Evolutionary conservation across 2,113 vertebrate genomes (phyloP), one percentile per base, ranked within the genome.

Genomic region (Sinocyclocheilus grahami): DNA sequence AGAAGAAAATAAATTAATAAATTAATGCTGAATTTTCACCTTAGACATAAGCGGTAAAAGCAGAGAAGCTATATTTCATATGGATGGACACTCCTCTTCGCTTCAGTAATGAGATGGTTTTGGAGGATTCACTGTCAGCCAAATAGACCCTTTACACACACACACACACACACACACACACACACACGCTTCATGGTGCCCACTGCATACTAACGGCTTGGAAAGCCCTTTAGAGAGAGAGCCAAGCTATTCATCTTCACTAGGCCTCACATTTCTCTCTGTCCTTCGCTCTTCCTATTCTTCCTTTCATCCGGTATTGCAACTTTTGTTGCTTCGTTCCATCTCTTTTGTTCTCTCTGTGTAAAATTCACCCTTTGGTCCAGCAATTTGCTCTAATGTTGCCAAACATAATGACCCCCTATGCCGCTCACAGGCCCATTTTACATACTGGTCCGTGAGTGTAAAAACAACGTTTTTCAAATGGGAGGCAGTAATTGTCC

Each of bases 191-290:
- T 75, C 82, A 65, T 53, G 58, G 67, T 33, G 48, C 78, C 5
- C 27, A 9, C 65, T 78, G 82, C 76, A 87, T 84, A 78, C 39
- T 84, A 80, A 87, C 46, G 6, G 53, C 12, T 55, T 81, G 53
- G 33, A 69, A 67, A 77, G n/a, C 58, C 55, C 65, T 42, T 30
- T 30, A 30, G 30, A 30, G 30, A 42, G 53, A 80, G 86, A 87
- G 55, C 22, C 16, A 42, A 75, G 33, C 62, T 78, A 81, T 87
- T 87, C 58, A 85, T 87, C 86, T 81, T 85, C n/a, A 16, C 51
- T 87, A 69, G 80, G 58, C 72, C 53, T 67, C 81, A 22, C 30
- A 85, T 76, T 55, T 58, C 24, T 78, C 27, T 42, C 46, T 55
- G 9, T 33, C 27, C 48, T 63, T n/a, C 37, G 63, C 55, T 82